Evolutionary conservation across 1,140 invertebrate genomes (phyloP), one percentile per base, ranked within the genome.

Genomic region (Drosophila malerkotliana): DNA sequence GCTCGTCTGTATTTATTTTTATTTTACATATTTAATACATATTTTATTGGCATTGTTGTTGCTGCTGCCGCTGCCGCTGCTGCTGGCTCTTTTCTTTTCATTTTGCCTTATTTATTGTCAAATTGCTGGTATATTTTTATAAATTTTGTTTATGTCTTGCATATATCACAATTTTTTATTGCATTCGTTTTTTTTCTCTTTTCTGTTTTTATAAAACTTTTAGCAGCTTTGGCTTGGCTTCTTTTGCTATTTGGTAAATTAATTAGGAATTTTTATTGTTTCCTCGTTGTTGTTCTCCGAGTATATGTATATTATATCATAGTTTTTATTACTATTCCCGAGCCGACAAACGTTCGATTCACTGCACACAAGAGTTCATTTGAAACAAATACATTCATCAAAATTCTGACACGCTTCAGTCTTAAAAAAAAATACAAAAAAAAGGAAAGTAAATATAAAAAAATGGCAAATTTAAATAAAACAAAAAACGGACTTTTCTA

Each of bases 351-450:
- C 62, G 82, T 87, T 77, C 73, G 52, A 76, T 64, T 77, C 77
- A 44, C 24, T 73, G 81, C 59, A 80, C 76, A 79, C 80, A 45
- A 53, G 54, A 60, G 44, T 57, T 64, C 47, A 67, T 80, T 72
- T 66, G 78, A 72, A 82, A 68, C 68, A 87, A 82, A 82, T 78
- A 75, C 62, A 76, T 77, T 52, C 18, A 69, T 83, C 80, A 87
- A 82, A 77, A 88, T 76, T 76, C 72, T 88, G 83, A 87, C 83
- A 87, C 83, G 79, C 83, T 87, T 87, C 72, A 57, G 76, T 82
- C 52, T 64, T 45, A 51, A 39, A 41, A 34, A 74, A 66, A 75
- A 63, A 66, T 14, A 41, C 8, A 37, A 73, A 59, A 39, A 18
- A 57, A 54, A 51, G n/a, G 71, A 26, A 87, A 66, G 63, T 76